Percentiles rank a stretch among this genome's conserved stretches.
Evolutionary conservation across 2,888 invertebrate species (phyloP).

Genomic region (Caenorhabditis macrosperma): DNA sequence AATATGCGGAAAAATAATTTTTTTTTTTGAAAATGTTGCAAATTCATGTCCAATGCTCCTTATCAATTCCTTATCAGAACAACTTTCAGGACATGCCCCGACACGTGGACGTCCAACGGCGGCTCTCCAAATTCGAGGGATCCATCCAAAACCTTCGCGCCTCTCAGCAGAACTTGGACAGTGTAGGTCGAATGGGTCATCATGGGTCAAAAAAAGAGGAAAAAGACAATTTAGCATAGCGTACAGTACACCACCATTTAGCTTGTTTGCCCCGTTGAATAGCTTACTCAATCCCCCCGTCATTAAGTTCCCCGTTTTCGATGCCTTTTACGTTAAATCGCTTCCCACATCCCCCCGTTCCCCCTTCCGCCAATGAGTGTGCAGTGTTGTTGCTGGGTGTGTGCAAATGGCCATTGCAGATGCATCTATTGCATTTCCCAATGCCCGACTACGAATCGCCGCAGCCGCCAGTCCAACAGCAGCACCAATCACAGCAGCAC

Average conservation of each 20-base stretch:
- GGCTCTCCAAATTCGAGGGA: constrained; percentile 74
- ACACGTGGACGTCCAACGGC: constrained; percentile 73
- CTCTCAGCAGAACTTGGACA: constrained; percentile 57
- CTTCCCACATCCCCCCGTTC: too few relatives aligned
- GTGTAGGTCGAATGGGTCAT: constrained; percentile 43
- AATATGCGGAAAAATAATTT: background rate
- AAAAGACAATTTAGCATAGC: background rate
- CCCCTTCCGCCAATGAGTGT: constrained; percentile 1
- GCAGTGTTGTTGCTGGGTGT: constrained; percentile 22
- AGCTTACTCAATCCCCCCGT: background rate
- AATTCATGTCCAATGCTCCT: background rate
- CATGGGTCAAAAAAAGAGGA: background rate
- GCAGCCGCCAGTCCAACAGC: constrained; percentile 44
- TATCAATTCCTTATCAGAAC: too few relatives aligned
- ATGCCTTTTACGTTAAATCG: too few relatives aligned
- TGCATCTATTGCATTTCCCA: constrained; percentile 57
- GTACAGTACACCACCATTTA: constrained; percentile 17
- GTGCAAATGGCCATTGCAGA: constrained; percentile 47
- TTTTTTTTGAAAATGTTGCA: background rate
- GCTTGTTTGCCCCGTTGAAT: background rate
- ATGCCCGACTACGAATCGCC: constrained; percentile 67
- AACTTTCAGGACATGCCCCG: constrained; percentile 63
- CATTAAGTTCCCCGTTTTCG: too few relatives aligned
- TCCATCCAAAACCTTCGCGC: constrained; percentile 62
- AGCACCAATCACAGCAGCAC: constrained; percentile 61